Percentiles rank a stretch among this genome's conserved stretches.
Conservation (phyloP, 2,113 vertebrate genomes). For the Brienomyrus longianalis region DNA sequence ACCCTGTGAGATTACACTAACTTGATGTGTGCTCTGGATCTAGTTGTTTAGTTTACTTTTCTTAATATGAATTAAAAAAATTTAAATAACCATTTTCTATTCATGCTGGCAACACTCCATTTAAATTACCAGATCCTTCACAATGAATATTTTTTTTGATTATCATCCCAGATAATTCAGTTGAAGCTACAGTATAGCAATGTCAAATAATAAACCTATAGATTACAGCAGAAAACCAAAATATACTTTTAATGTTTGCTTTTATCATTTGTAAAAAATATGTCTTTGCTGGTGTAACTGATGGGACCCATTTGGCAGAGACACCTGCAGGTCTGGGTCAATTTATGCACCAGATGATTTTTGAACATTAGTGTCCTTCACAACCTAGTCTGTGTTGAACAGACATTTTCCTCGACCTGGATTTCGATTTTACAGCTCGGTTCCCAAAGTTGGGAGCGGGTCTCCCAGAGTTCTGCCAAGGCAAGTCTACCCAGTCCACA, state of each 20-base stretch:
- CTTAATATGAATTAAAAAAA: neutral
- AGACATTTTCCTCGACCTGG: neutral
- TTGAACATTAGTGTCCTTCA: neutral
- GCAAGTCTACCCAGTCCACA: neutral
- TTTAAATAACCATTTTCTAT: neutral
- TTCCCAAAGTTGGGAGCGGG: neutral
- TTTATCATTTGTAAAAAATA: neutral
- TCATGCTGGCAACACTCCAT: neutral
- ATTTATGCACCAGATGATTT: neutral
- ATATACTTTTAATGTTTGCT: neutral
- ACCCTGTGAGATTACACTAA: slow-evolving; percentile 16
- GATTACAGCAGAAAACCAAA: neutral
- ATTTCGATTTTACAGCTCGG: slow-evolving; percentile 13
- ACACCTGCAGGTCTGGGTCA: neutral
- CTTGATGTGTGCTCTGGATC: neutral
- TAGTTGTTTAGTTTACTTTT: neutral
- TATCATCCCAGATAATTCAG: neutral
- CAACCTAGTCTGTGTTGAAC: neutral
- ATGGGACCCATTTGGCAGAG: neutral
- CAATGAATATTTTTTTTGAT: neutral
- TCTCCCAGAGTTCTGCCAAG: slow-evolving; percentile 1
- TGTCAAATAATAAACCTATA: neutral
- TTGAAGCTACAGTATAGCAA: neutral
- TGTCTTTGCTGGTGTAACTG: neutral
- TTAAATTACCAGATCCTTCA: neutral